phyloP scores from a whole-genome alignment of 1,140 invertebrate genomes.

The Conus betulinus region DNA sequence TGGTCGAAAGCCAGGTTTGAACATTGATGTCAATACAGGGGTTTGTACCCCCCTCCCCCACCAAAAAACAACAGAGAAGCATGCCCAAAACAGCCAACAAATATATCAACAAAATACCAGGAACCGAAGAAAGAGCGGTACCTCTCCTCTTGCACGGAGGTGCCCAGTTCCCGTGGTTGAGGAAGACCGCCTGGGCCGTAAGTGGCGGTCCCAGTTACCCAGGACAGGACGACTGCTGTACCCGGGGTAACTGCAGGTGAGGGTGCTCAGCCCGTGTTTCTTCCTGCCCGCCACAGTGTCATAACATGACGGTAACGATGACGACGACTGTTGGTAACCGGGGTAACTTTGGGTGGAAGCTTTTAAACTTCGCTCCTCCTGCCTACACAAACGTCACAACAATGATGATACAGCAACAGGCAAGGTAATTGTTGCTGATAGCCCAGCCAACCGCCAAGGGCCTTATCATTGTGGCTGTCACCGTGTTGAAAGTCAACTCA shows the following conservation, averaged over 20 bases:
- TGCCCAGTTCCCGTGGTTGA: conserved; percentile 66
- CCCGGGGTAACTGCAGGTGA: conserved; percentile 37
- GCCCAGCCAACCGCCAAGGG: no score
- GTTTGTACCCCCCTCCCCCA: no score
- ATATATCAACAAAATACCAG: no score
- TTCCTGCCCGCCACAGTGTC: conserved; percentile 26
- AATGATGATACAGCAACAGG: conserved; percentile 28
- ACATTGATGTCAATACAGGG: no score
- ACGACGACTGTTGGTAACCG: conserved; percentile 60
- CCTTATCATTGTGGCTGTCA: no score
- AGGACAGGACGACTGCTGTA: conserved; percentile 67
- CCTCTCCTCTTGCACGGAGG: conserved; percentile 64
- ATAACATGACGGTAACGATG: background rate
- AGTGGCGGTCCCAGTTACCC: conserved; percentile 65
- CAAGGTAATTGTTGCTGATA: conserved; percentile 13
- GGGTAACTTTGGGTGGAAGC: conserved; percentile 36
- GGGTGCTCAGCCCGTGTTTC: conserved; percentile 37
- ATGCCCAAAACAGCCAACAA: no score
- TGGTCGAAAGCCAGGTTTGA: no score
- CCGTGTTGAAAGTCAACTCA: no score
- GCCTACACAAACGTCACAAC: no score
- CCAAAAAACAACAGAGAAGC: no score
- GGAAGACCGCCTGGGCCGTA: conserved; percentile 65
- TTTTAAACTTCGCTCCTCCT: no score
- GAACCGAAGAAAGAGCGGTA: conserved; percentile 11